phyloP scores from a whole-genome alignment of 2,113 vertebrate species.

The Neofelis nebulosa region DNA sequence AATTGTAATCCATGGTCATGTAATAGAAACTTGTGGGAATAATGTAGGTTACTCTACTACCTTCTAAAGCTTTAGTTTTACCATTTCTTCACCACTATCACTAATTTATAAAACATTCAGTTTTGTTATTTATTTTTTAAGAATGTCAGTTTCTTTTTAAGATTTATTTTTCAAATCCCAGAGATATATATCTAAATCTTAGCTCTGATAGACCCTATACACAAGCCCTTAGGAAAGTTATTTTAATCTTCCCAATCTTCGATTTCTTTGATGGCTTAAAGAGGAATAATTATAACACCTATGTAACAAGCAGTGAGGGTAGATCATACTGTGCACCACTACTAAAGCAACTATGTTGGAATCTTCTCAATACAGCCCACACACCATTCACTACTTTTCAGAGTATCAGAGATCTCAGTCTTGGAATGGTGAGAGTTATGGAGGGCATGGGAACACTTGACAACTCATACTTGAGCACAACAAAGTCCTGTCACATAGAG shows the following conservation, averaged over 20 bases:
- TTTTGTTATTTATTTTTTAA: neutral
- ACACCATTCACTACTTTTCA: neutral
- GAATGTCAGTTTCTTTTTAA: neutral
- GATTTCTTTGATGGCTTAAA: neutral
- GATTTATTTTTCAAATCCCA: neutral
- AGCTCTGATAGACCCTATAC: neutral
- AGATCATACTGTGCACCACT: neutral
- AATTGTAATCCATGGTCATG: neutral
- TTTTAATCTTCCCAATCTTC: neutral
- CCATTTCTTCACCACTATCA: neutral
- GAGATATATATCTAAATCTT: neutral
- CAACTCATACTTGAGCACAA: neutral
- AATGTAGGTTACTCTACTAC: neutral
- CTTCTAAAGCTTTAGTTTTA: neutral
- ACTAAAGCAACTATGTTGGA: neutral
- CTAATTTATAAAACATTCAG: neutral
- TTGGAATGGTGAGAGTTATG: neutral
- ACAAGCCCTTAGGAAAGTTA: neutral
- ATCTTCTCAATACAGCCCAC: neutral
- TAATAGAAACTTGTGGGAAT: neutral
- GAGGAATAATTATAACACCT: neutral
- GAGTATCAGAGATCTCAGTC: too few species aligned
- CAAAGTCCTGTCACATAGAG: neutral
- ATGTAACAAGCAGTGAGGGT: neutral
- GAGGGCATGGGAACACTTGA: rapidly evolving